Base-by-base conservation (phyloP, 2,113 vertebrate species). In the Thinocorus orbignyianus region DNA sequence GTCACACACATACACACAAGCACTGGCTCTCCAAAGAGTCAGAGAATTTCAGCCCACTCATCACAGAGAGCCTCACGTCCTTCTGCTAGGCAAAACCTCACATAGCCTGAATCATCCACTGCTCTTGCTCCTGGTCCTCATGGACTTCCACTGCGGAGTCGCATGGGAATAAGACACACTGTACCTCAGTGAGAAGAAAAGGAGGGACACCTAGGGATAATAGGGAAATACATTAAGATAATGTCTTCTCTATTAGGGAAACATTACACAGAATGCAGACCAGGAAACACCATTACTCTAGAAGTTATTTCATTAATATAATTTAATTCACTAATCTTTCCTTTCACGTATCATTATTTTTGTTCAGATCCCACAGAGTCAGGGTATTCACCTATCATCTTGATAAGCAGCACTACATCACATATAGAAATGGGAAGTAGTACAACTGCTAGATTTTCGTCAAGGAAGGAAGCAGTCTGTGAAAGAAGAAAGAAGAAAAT, bases 31-130 rank as follows among this genome's bases (percentile, higher is more conserved):
- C 31, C 86, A 81, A 19, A 0, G 2, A 58, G 24, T 9, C 37
- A 54, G 10, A 48, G 41, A 77, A 86, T 54, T 49, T 37, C 61
- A 80, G 14, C 22, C 10, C 48, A 13, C 37, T n/a, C 42, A 64
- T 14, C 54, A 37, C 25, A 48, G 30, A 11, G 37, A 92, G 13
- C 52, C 11, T 65, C 68, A 65, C 0, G 3, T 15, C 39, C 35
- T 64, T 37, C 52, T 87, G 17, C 51, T 17, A 44, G 7, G 28
- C 14, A 93, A 84, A 92, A 44, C 6, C 33, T 54, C 48, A 8
- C 1, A 0, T 3, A 35, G 17, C 4, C 41, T 58, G 41, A 49
- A 46, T 33, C n/a, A 44, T 16, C 6, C n/a, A 26, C 46, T 81
- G 55, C 42, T 60, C 24, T 33, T 37, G 20, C 35, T 72, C 33